Evolutionary conservation across 2,797 vertebrate species (phyloP).

Genomic region (Iguana delicatissima): DNA sequence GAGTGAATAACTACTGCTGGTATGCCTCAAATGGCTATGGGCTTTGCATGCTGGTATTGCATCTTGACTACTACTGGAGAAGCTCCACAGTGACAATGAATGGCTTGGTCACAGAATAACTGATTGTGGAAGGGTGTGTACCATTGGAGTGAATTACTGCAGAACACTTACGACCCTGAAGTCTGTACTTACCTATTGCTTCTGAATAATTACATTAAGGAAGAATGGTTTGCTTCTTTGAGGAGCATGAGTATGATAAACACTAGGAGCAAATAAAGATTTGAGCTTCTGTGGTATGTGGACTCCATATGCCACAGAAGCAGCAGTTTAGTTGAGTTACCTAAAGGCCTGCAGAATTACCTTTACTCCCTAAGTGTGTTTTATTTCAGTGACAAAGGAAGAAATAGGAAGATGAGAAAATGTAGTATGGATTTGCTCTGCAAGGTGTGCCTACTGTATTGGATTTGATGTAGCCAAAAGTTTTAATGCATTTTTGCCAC

Average conservation of each 20-base stretch:
- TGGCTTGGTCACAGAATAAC: not conserved
- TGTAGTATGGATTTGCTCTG: not conserved
- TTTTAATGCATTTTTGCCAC: not conserved
- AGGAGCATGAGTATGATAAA: not conserved
- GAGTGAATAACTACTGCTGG: not conserved
- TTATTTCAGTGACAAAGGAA: not conserved
- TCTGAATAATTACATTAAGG: not conserved
- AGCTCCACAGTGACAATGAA: not conserved
- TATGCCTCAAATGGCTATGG: not conserved
- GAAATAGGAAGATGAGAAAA: not conserved
- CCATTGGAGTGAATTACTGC: not conserved
- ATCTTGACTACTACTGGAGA: not conserved
- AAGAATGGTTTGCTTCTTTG: not conserved
- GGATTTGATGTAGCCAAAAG: not conserved
- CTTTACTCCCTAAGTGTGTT: fast-evolving
- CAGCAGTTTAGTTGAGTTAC: fast-evolving
- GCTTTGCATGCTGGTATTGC: not conserved
- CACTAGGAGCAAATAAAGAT: not conserved
- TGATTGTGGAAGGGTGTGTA: not conserved
- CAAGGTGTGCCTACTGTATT: not conserved
- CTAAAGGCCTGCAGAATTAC: fast-evolving
- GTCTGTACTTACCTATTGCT: not conserved
- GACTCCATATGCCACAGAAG: fast-evolving
- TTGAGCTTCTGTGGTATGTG: fast-evolving
- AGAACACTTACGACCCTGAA: not conserved